phyloP scores from a whole-genome alignment of 2,888 invertebrate genomes.

The Meghimatium bilineatum region DNA sequence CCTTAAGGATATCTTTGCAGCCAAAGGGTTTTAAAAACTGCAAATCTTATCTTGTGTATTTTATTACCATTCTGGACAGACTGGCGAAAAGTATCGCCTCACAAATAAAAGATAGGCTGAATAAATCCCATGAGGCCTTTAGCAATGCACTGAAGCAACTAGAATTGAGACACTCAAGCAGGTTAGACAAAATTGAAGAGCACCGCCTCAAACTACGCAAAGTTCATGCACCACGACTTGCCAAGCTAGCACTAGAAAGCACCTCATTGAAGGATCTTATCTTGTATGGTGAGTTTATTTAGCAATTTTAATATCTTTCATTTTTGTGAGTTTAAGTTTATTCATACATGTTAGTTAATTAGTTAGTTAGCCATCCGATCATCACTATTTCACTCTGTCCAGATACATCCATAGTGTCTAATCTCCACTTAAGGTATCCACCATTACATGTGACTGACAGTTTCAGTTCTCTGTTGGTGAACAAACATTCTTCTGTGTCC shows the following conservation, averaged over 20 bases:
- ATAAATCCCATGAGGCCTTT: slow-evolving; percentile 87
- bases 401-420: no score
- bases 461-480: no score
- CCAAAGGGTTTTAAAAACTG: no score
- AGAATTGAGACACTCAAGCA: slow-evolving; percentile 83
- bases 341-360: no score
- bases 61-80: slow-evolving; percentile 71
- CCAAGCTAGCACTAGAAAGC: slow-evolving; percentile 88
- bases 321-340: no score
- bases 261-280: slow-evolving; percentile 89
- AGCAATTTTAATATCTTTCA: no score
- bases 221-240: slow-evolving; percentile 87
- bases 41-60: neutral
- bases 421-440: no score
- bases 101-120: slow-evolving; percentile 87
- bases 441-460: no score
- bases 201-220: slow-evolving; percentile 82
- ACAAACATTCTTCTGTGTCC: no score
- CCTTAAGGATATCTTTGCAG: no score
- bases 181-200: slow-evolving; percentile 88
- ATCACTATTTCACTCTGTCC: no score
- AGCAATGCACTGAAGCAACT: slow-evolving; percentile 85
- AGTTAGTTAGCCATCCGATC: no score
- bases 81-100: slow-evolving; percentile 85
- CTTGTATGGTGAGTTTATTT: slow-evolving; percentile 81